Percentiles rank a stretch among this genome's conserved stretches.
Evolutionary conservation across 2,888 invertebrate genomes (phyloP).

Genomic region (Amiota minor): DNA sequence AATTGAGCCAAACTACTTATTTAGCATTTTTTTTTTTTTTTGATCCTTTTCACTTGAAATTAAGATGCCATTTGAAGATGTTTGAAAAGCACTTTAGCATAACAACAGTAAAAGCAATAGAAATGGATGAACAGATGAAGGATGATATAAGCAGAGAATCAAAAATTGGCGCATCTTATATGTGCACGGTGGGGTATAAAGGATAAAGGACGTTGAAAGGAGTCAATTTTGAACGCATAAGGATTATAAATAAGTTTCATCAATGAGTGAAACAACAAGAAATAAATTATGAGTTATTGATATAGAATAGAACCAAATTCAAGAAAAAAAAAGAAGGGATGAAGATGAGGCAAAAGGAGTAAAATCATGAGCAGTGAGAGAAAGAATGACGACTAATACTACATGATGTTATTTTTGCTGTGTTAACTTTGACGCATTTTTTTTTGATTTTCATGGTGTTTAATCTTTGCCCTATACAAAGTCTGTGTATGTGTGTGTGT

Average conservation of each 20-base stretch:
- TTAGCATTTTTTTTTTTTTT: constrained; percentile 23
- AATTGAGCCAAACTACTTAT: constrained; percentile 18
- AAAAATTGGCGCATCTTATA: not conserved
- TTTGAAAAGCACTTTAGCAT: constrained; percentile 18
- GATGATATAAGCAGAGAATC: not conserved
- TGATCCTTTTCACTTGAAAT: constrained; percentile 12
- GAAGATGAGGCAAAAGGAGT: too few relatives aligned
- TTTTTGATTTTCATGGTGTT: constrained; percentile 1
- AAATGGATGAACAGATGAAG: not conserved
- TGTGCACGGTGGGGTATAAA: not conserved
- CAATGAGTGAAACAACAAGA: not conserved
- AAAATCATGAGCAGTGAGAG: too few relatives aligned
- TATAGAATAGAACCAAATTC: too few relatives aligned
- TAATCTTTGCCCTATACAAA: constrained; percentile 15
- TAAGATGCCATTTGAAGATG: constrained; percentile 16
- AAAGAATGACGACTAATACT: not conserved
- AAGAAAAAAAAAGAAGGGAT: too few relatives aligned
- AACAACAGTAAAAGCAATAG: not conserved
- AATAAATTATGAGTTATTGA: too few relatives aligned
- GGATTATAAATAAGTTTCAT: constrained; percentile 13
- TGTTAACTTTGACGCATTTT: constrained; percentile 26
- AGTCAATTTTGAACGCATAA: constrained; percentile 22
- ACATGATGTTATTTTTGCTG: not conserved
- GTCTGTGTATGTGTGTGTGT: constrained; percentile 1
- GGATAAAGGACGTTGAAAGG: not conserved